Conservation (phyloP, 2,113 vertebrate species). For the Ailurus styani region DNA sequence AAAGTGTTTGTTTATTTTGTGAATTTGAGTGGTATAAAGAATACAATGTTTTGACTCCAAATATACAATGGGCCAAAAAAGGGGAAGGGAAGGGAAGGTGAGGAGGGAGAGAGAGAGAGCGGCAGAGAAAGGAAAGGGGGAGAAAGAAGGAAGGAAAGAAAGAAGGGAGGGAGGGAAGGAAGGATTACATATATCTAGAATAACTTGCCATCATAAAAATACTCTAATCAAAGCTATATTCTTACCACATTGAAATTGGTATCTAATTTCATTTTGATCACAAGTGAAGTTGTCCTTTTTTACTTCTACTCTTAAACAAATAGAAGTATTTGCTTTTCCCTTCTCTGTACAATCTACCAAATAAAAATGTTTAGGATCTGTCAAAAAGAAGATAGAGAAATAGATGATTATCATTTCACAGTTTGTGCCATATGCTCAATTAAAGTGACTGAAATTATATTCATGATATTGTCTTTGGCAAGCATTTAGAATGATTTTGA, state of each 20-base stretch:
- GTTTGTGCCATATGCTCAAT: rapidly evolving
- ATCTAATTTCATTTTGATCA: rapidly evolving
- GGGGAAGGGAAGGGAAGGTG: rapidly evolving
- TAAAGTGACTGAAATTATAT: background rate
- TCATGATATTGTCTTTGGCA: background rate
- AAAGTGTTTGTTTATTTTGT: background rate
- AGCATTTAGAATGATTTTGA: background rate
- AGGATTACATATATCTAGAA: background rate
- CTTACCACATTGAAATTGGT: background rate
- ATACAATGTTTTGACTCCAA: background rate
- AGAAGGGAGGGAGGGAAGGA: no score
- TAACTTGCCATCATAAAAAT: background rate
- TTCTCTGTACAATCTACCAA: rapidly evolving
- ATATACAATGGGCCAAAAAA: background rate
- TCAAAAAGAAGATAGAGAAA: background rate
- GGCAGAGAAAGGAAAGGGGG: rapidly evolving
- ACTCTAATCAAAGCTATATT: background rate
- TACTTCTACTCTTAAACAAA: background rate
- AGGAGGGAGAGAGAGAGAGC: rapidly evolving
- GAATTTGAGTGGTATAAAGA: background rate
- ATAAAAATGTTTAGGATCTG: rapidly evolving
- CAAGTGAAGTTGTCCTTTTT: rapidly evolving
- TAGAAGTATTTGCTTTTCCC: background rate
- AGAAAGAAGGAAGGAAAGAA: no score
- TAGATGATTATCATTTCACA: background rate